Base-by-base conservation (phyloP, 1,140 invertebrate species). In the Magallana angulata region DNA sequence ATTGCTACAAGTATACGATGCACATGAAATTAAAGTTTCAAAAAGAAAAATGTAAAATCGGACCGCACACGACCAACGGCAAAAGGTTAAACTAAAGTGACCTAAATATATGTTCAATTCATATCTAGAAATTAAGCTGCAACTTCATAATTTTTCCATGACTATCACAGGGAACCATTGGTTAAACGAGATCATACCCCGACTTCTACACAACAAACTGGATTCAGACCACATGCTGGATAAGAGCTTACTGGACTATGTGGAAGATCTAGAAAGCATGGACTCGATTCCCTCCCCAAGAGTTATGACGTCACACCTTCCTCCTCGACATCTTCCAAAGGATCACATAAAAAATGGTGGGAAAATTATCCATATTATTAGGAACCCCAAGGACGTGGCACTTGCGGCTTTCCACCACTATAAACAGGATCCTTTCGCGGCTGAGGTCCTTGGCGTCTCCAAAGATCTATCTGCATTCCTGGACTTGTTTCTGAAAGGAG, bases 281-380 rank as follows among this genome's bases (percentile, higher is more conserved):
- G 58, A 88, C 6, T 76, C 24, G 2, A 18, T 84, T 9, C 85
- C 85, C 3, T 90, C 90, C 0, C 87, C 88, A 59, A 58, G 90
- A 56, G 80, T 91, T 12, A 68, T 91, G 11, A 84, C 82, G 57
- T 87, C 90, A 0, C 89, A 91, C 76, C 81, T 90, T 30, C 76
- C 84, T 1, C 68, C 82, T 7, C 24, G 30, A 7, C 62, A 85
- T 48, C 12, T 90, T 0, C 89, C 90, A 3, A 48, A 83, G 14
- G 59, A 86, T 57, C 64, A 88, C 24, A 59, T 89, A 5, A 12
- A 87, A 56, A 48, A 60, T 12, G 76, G 68, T 14, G 68, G 81
- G 36, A 91, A 90, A 85, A 82, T 90, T 16, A 76, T 91, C n/a
- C 86, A 87, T n/a, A 57, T 87, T 7, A 62, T 85, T 57, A 58